Evolutionary conservation across 2,888 invertebrate species (phyloP), one percentile per base, ranked within the genome.

Genomic region (Stenolophus ochropezus): DNA sequence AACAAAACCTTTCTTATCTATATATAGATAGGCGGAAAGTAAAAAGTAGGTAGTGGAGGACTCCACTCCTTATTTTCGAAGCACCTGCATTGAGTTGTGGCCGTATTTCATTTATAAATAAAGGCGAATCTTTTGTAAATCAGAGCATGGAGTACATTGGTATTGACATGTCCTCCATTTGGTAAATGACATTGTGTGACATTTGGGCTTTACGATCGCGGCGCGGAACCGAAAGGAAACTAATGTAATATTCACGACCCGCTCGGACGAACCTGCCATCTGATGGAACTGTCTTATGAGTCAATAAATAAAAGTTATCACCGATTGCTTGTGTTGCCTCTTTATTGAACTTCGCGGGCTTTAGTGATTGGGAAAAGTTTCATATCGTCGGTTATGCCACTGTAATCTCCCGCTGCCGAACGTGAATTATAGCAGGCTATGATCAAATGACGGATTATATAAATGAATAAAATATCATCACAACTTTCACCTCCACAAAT

Each of bases 251-350:
- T 69, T 69, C 65, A 69, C 27, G 65, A 69, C 33, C 14, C 14
- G 65, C 18, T 33, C 33, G 42, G 27, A 18, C 65, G 65, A 16
- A 69, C 65, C 33, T 6, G 27, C 16, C 16, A 25, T 11, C 65
- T 69, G 65, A 69, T 69, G 27, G 65, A 69, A 69, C 65, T 69
- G 65, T 69, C 65, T 69, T 69, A 65, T 65, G 33, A 69, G 65
- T 33, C 65, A 27, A 69, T 69, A 69, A 69, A 69, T 69, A 69
- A 69, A 69, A 69, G 65, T 69, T 69, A 69, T 69, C 65, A 69
- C 33, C 27, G 65, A 69, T 69, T 69, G 65, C 33, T 69, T 69
- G 65, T 69, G 65, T 69, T 69, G 65, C 27, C 16, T 69, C 65
- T 69, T 69, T 69, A 69, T 69, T 69, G 65, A 69, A 69, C 65